Evolutionary conservation across 2,888 invertebrate genomes (phyloP), one percentile per base, ranked within the genome.

Genomic region (Trisateles emortualis): DNA sequence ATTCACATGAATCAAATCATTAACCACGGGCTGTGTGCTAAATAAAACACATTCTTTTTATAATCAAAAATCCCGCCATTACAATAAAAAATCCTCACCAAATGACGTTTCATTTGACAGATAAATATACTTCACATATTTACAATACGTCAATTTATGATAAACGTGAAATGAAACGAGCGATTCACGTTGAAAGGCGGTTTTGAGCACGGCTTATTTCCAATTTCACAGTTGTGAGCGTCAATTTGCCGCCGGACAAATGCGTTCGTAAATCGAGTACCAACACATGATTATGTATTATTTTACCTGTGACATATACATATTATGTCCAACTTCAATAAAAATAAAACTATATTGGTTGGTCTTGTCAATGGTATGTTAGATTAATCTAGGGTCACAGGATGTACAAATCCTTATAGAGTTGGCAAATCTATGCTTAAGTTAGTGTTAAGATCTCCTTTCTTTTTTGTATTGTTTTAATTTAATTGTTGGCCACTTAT

Each of bases 81-180:
- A 14, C 2, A 22, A 26, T 36, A 19, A 16, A 17, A 35, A 13
- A 2, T 19, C 17, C 10, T 19, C 17, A 19, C 2, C 17, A 10
- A 35, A 45, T 10, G 13, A 13, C 33, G 17, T 14, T 13, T 29
- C 42, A 19, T 19, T 41, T 51, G 51, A 62, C 68, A 62, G 33
- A 53, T 42, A 53, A 48, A 40, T 46, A 67, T 19, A 19, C 2
- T 19, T 3, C 19, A 19, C 19, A 26, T 8, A 26, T 26, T 6
- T 49, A 16, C 60, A 49, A 76, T 73, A 69, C 61, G 42, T 47
- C 76, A 75, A 74, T 76, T 74, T 72, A 72, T 74, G 68, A 68
- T 76, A 75, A 78, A 72, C 67, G 63, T 52, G 63, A 64, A 26
- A 54, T 71, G 62, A 69, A 71, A 65, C 68, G 71, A 56, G 63